A percentile compares a stretch with the other conserved stretches of the same genome.
Conservation (phyloP, 2,797 vertebrate genomes). For the Eidolon dupreanum region DNA sequence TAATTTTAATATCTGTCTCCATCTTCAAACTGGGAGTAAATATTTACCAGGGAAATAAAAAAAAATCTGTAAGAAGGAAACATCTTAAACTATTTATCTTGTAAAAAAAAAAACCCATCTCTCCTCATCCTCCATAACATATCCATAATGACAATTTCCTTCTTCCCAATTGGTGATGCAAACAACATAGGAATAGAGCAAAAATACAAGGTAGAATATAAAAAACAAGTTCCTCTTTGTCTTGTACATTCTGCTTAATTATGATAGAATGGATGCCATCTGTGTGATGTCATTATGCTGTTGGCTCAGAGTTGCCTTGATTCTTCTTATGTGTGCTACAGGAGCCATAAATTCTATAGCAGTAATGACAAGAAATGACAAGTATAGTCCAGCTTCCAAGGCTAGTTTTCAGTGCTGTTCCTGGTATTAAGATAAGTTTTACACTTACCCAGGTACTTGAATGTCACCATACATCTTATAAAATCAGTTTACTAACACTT, state of each 20-base stretch:
- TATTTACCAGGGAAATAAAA: neutral
- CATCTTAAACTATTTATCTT: neutral
- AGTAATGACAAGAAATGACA: neutral
- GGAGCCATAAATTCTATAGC: neutral
- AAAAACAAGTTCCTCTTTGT: neutral
- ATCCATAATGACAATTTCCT: neutral
- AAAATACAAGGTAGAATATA: neutral
- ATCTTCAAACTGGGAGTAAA: neutral
- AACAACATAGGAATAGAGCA: neutral
- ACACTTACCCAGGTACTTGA: neutral
- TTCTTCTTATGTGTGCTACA: neutral
- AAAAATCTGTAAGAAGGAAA: neutral
- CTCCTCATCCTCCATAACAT: neutral
- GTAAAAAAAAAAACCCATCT: neutral
- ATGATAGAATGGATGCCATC: neutral
- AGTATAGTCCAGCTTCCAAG: neutral
- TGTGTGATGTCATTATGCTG: neutral
- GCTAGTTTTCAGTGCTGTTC: neutral
- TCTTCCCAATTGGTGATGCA: neutral
- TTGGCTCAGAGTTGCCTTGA: neutral
- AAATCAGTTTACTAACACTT: slow-evolving; percentile 30
- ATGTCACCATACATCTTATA: neutral
- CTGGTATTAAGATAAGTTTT: neutral
- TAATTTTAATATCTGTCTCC: neutral
- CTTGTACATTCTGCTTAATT: neutral